Evolutionary conservation across 2,888 invertebrate genomes (phyloP).

Genomic region (Scaptodrosophila latifasciaeformis): DNA sequence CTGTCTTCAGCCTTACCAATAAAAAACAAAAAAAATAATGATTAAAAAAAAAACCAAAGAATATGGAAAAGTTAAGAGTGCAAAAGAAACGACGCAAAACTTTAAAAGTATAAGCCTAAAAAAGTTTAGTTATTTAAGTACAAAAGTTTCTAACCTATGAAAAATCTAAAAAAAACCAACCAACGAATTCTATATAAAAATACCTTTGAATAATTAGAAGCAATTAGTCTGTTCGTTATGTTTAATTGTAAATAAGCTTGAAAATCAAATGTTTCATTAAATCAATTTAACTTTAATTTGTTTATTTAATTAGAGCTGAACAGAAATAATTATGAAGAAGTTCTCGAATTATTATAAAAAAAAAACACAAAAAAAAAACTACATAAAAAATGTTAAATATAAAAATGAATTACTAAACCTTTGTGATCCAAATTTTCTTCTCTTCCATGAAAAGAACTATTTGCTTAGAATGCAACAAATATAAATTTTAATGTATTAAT

Average conservation of each 20-base stretch:
- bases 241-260: conserved; percentile 59
- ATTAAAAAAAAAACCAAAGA: conserved; percentile 15
- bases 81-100: conserved; percentile 20
- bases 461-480: conserved; percentile 19
- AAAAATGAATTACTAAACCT: conserved; percentile 33
- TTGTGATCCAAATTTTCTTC: conserved; percentile 63
- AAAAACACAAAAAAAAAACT: conserved; percentile 15
- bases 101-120: conserved; percentile 21
- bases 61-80: conserved; percentile 5
- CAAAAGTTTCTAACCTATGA: conserved; percentile 22
- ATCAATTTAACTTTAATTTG: conserved; percentile 27
- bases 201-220: neutral
- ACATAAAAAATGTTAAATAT: neutral
- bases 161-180: conserved; percentile 18
- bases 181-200: conserved; percentile 28
- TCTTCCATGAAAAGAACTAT: conserved; percentile 56
- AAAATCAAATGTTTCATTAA: conserved; percentile 28
- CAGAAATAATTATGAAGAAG: too few species aligned
- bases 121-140: conserved; percentile 13
- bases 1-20: conserved; percentile 60
- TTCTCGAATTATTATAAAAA: neutral
- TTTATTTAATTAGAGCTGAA: conserved; percentile 35
- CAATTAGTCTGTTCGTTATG: conserved; percentile 40
- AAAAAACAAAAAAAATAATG: conserved; percentile 14
- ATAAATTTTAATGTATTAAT: conserved; percentile 47